Base-by-base conservation (phyloP, 2,113 vertebrate genomes). In the Chlamydotis undulata region DNA sequence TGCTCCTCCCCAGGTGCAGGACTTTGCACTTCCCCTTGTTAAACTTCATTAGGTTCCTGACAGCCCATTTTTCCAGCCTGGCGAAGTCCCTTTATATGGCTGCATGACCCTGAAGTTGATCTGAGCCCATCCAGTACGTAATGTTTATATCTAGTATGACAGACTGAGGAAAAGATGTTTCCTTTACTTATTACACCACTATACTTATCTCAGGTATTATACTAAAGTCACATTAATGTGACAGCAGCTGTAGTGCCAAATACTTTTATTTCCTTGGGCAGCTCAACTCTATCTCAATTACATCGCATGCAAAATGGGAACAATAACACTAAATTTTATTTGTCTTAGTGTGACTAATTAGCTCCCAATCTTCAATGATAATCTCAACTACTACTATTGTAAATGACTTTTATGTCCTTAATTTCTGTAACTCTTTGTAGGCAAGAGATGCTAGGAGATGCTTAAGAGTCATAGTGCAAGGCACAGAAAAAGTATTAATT, bases 301-400 rank as follows among this genome's bases (percentile, higher is more conserved):
- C 56, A 49, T 93, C 43, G 10, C 19, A 33, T 10, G 29, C 64
- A 59, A 75, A 93, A 73, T 50, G 28, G 64, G 43, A 83, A 63
- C 73, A 80, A 68, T 83, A 89, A 76, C 59, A 76, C 33, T 83
- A 63, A 67, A 83, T 87, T 87, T 83, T 87, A 90, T 82, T 77
- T 83, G 21, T 80, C 23, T 49, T 87, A 57, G 57, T n/a, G 18
- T 83, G 88, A 59, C 77, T 26, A 83, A 82, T 57, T 88, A 83
- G 33, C 8, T 91, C 31, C 71, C 84, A 93, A 71, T 93, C 90
- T 91, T 65, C 35, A 64, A 21, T 47, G 79, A 82, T 77, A 93
- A 94, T 93, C 80, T 74, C 56, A 83, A 78, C 61, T 41, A 24
- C 25, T 53, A 52, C 79, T 79, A 24, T 19, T 26, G n/a, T 67